Conservation (phyloP, 1,140 invertebrate genomes). For the Globodera rostochiensis region DNA sequence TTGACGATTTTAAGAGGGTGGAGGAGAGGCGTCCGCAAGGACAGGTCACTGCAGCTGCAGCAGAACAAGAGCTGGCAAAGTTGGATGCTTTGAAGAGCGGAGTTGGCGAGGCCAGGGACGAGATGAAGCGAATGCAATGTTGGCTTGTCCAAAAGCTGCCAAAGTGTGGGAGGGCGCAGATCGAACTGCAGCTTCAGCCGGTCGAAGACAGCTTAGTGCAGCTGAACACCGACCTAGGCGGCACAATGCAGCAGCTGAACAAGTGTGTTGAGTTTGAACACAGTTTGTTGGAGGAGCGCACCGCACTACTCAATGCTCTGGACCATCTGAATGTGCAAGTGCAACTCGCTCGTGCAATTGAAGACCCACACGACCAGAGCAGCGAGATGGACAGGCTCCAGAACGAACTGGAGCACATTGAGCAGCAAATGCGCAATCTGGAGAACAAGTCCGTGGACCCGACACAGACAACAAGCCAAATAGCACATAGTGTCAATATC, state of each 20-base stretch:
- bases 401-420: constrained; percentile 36
- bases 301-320: not conserved
- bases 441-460: constrained; percentile 14
- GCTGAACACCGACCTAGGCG: constrained; percentile 7
- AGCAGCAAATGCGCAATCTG: constrained; percentile 16
- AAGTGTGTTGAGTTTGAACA: constrained; percentile 13
- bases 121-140: constrained; percentile 4
- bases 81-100: constrained; percentile 5
- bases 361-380: constrained; percentile 11
- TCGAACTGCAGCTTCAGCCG: constrained; percentile 3
- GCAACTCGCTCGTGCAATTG: constrained; percentile 2
- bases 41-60: not conserved
- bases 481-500: too few relatives aligned
- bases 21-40: not conserved
- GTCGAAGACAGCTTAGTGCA: constrained; percentile 8
- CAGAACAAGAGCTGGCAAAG: constrained; percentile 22
- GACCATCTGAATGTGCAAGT: constrained; percentile 3
- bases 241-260: constrained; percentile 8
- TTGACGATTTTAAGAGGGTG: constrained; percentile 2
- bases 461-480: not conserved
- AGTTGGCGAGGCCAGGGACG: constrained; percentile 6
- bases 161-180: not conserved
- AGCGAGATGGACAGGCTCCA: constrained; percentile 39
- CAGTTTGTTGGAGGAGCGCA: constrained; percentile 4
- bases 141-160: not conserved